Percentiles rank a stretch among this genome's conserved stretches.
phyloP scores from a whole-genome alignment of 2,113 vertebrate genomes.

The Malurus melanocephalus region DNA sequence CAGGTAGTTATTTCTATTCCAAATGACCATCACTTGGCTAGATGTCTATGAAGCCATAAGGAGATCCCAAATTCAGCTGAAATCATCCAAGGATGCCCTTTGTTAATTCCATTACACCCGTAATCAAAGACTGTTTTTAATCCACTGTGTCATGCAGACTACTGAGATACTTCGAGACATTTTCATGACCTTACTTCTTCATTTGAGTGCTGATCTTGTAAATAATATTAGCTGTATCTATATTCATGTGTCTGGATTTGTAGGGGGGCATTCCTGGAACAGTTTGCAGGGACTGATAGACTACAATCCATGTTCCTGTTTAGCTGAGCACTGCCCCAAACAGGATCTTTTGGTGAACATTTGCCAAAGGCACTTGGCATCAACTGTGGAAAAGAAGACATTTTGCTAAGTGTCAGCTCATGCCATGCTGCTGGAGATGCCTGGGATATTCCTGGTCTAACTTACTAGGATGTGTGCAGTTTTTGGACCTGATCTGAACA shows the following conservation, averaged over 20 bases:
- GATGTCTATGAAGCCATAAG: neutral
- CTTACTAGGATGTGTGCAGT: neutral
- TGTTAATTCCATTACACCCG: neutral
- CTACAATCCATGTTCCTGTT: neutral
- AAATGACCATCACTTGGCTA: neutral
- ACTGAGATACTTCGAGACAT: neutral
- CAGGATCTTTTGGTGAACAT: neutral
- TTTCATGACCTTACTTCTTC: neutral
- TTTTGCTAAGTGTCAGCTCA: neutral
- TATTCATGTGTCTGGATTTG: neutral
- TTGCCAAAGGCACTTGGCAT: neutral
- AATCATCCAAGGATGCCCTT: neutral
- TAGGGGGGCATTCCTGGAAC: neutral
- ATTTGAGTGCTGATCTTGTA: neutral
- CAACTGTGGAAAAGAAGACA: neutral
- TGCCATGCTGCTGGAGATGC: neutral
- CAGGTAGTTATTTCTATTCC: neutral
- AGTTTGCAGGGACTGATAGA: too few relatives aligned
- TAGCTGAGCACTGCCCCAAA: neutral
- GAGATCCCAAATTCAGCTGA: neutral
- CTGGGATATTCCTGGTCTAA: neutral
- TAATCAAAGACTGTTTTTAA: neutral
- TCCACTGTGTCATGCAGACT: neutral
- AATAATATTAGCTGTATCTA: neutral
- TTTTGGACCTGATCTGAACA: neutral